These are phyloP conservation scores for Mastacembelus armatus DNA, from an alignment of 2,797 vertebrate genomes.

Conservation along the genomic window DNA sequence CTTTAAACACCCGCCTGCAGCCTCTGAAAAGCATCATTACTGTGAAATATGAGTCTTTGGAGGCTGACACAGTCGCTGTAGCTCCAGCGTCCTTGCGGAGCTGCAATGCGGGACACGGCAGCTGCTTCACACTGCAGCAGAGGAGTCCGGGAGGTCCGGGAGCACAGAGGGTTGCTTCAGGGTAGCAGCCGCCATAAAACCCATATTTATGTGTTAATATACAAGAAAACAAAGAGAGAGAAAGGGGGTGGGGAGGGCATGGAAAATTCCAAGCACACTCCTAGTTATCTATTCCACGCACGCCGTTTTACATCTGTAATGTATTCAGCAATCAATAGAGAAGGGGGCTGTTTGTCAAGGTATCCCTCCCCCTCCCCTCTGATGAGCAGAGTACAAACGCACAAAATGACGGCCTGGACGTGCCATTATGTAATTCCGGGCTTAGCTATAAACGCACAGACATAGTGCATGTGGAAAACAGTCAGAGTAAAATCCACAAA, in stretches of 20 bases:
- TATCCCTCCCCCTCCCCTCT: constrained; percentile 4
- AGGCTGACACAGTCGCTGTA: constrained; percentile 50
- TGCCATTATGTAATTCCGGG: constrained; percentile 57
- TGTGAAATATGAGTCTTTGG: constrained; percentile 63
- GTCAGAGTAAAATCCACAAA: constrained; percentile 29
- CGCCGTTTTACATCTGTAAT: constrained; percentile 68
- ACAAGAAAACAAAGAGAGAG: neutral
- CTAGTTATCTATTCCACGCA: constrained; percentile 77
- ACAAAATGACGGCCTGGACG: constrained; percentile 57
- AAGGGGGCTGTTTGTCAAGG: constrained; percentile 55
- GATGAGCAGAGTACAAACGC: constrained; percentile 47
- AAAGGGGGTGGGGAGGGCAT: constrained; percentile 16
- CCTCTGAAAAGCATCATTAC: constrained; percentile 34
- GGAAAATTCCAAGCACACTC: constrained; percentile 74
- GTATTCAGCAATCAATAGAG: constrained; percentile 69
- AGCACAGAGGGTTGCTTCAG: neutral
- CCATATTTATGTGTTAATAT: constrained; percentile 11
- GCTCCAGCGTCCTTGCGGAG: constrained; percentile 72
- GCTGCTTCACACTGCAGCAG: constrained; percentile 70
- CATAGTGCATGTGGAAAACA: constrained; percentile 2
- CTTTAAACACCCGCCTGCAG: constrained; percentile 27
- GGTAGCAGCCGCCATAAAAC: neutral
- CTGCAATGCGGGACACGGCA: constrained; percentile 84
- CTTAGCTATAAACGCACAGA: neutral
- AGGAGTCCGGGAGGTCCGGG: constrained; percentile 2